Evolutionary conservation across 2,797 vertebrate genomes (phyloP).

Genomic region (Ataeniobius toweri): DNA sequence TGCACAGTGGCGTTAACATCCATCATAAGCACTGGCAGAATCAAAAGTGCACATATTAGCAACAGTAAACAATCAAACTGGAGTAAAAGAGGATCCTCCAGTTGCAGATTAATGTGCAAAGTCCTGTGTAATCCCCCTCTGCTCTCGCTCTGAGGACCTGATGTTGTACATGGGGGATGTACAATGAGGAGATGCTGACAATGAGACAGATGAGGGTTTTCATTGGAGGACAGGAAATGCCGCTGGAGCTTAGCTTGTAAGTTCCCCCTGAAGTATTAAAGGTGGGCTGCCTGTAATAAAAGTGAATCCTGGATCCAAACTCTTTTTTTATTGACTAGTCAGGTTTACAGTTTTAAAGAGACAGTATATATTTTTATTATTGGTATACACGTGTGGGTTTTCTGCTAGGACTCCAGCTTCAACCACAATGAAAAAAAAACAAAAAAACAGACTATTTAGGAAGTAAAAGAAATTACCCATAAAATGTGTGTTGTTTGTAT

Average conservation of each 20-base stretch:
- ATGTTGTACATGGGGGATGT: conserved; percentile 28
- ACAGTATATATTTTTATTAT: neutral
- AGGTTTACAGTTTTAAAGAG: neutral
- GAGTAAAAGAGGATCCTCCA: conserved; percentile 24
- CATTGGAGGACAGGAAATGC: conserved; percentile 41
- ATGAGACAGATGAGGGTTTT: conserved; percentile 37
- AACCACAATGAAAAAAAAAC: too few relatives aligned
- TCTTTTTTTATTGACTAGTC: neutral
- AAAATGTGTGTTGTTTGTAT: neutral
- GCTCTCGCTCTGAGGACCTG: conserved; percentile 32
- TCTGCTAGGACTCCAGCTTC: neutral
- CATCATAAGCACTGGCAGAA: conserved; percentile 12
- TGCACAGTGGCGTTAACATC: conserved; percentile 9
- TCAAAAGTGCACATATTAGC: conserved; percentile 26
- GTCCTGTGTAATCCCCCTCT: conserved; percentile 48
- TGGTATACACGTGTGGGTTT: neutral
- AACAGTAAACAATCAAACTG: conserved; percentile 19
- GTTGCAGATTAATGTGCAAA: conserved; percentile 43
- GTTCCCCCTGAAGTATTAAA: conserved; percentile 10
- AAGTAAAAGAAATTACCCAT: neutral
- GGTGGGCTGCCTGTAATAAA: conserved; percentile 5
- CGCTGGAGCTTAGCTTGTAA: conserved; percentile 26
- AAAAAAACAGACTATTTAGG: neutral
- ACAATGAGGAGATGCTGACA: conserved; percentile 37
- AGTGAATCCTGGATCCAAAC: conserved; percentile 6